phyloP scores from a whole-genome alignment of 2,888 invertebrate species.

The Lasioglossum lativentre region DNA sequence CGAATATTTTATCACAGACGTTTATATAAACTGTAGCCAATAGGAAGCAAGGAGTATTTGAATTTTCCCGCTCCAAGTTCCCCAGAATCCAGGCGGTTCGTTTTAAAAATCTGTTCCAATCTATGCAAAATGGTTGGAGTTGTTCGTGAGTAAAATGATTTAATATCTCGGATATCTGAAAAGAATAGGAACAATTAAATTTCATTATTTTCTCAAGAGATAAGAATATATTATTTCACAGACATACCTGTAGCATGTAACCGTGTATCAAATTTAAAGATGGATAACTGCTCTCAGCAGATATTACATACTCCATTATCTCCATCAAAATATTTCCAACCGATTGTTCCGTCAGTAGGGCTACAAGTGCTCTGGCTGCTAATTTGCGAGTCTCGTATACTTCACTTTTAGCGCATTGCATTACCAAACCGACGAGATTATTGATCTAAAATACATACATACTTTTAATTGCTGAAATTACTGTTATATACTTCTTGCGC shows the following conservation, averaged over 20 bases:
- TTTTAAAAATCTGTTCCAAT: slow-evolving; percentile 68
- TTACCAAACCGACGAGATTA: slow-evolving; percentile 86
- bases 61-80: slow-evolving; percentile 72
- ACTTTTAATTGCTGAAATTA: neutral
- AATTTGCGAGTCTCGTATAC: slow-evolving; percentile 90
- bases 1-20: slow-evolving; percentile 68
- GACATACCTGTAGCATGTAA: slow-evolving; percentile 88
- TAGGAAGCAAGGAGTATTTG: slow-evolving; percentile 73
- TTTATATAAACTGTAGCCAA: slow-evolving; percentile 77
- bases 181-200: slow-evolving; percentile 46
- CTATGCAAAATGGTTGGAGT: slow-evolving; percentile 46
- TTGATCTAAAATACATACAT: slow-evolving; percentile 85
- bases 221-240: neutral
- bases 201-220: neutral
- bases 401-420: slow-evolving; percentile 88
- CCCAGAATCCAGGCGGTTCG: slow-evolving; percentile 71
- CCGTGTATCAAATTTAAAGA: slow-evolving; percentile 88
- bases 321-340: slow-evolving; percentile 75
- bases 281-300: slow-evolving; percentile 34
- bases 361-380: slow-evolving; percentile 89
- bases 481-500: slow-evolving; percentile 3
- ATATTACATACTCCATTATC: slow-evolving; percentile 79
- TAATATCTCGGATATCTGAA: slow-evolving; percentile 83
- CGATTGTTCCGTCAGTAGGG: slow-evolving; percentile 86
- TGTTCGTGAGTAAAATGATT: slow-evolving; percentile 69